Base-by-base conservation (phyloP, 2,113 vertebrate genomes). In the Spea bombifrons region DNA sequence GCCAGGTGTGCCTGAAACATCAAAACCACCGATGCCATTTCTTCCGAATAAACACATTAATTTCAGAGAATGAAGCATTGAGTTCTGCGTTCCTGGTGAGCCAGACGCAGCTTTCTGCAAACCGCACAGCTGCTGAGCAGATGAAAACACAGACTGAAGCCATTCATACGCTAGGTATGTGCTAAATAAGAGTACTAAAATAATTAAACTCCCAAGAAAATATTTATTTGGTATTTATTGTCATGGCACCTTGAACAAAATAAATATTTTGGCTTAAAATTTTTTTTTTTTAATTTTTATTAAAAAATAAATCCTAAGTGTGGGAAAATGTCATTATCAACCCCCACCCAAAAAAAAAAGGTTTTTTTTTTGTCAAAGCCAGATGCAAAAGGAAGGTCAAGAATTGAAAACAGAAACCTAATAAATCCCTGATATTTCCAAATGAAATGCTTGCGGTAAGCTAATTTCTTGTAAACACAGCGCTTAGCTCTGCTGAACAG, bases 361-460 rank as follows among this genome's bases (percentile, higher is more conserved):
- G 66, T 63, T 49, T 84, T 87, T 67, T 52, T 6, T 10, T 88
- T 88, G 76, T 84, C 87, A 70, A 89, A 91, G 88, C 85, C 89
- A 90, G 84, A 90, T 81, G 87, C 86, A 88, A 90, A 90, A 85
- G 70, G 90, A 90, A 87, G 48, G 67, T 86, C 87, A 91, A 86
- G 84, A 90, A 91, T 86, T 90, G 88, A 88, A 92, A 89, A 7
- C 84, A 88, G 83, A 90, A 90, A 90, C 85, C 88, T 88, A 91
- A 91, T 91, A 90, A 92, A 89, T 86, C 81, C 81, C 89, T 89
- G 90, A 81, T 89, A 90, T 90, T 90, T 90, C 86, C 87, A 89
- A 91, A 89, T 90, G 87, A 91, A 90, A 92, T 86, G 84, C 83
- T 86, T 88, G 83, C 83, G 86, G 88, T 88, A 90, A 90, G 81